Evolutionary conservation across 1,140 invertebrate genomes (phyloP).

Genomic region (Drosophila kohkoa): DNA sequence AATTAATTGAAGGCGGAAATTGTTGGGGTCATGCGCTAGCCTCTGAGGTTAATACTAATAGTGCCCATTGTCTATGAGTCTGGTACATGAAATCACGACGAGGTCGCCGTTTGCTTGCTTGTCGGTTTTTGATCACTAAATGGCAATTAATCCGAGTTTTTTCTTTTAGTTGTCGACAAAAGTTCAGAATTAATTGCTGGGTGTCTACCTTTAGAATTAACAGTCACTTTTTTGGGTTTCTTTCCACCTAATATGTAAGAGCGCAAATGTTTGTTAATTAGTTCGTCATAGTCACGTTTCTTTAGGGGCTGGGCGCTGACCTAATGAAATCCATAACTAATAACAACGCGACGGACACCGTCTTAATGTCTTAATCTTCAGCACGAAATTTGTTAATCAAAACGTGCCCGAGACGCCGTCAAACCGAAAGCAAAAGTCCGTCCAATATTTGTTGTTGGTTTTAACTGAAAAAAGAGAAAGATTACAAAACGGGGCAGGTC

Average conservation of each 20-base stretch:
- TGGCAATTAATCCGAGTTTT: constrained; percentile 60
- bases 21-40: constrained; percentile 47
- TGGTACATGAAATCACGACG: constrained; percentile 34
- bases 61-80: constrained; percentile 33
- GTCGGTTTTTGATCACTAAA: constrained; percentile 49
- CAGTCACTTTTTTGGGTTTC: constrained; percentile 23
- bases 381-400: constrained; percentile 53
- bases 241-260: constrained; percentile 45
- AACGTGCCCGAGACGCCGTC: constrained; percentile 39
- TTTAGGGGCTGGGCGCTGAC: constrained; percentile 27
- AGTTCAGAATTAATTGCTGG: constrained; percentile 65
- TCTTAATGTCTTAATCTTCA: constrained; percentile 55
- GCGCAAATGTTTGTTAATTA: constrained; percentile 61
- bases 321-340: constrained; percentile 67
- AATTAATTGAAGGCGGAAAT: constrained; percentile 68
- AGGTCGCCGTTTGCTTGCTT: constrained; percentile 31
- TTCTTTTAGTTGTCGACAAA: constrained; percentile 28
- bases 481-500: constrained; percentile 21
- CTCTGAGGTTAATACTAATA: constrained; percentile 52
- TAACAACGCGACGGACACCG: constrained; percentile 44
- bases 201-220: constrained; percentile 50
- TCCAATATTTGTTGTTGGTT: constrained; percentile 29
- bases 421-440: constrained; percentile 12
- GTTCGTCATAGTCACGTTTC: constrained; percentile 67
- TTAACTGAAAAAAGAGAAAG: constrained; percentile 19